Evolutionary conservation across 92 coral and sea anemone genomes (phyloP).

Genomic region (Umimayanthus kanabou): DNA sequence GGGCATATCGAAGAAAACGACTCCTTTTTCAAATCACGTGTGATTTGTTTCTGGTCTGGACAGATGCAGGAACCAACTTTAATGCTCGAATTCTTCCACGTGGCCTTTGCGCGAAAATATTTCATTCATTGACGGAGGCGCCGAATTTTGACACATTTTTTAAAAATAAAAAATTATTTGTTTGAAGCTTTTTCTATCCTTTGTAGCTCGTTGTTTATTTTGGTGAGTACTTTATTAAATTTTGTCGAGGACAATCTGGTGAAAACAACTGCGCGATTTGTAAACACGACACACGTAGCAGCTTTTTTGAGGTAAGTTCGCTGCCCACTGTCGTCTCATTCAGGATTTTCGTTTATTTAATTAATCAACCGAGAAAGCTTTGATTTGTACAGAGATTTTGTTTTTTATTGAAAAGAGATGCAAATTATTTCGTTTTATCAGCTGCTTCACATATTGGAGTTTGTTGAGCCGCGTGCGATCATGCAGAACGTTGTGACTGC

Average conservation of each 20-base stretch:
- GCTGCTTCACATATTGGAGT: slow-evolving; percentile 33
- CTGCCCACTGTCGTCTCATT: neutral
- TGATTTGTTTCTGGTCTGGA: slow-evolving; percentile 23
- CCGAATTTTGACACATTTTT: neutral
- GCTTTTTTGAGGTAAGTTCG: neutral
- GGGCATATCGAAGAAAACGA: neutral
- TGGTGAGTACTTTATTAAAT: neutral
- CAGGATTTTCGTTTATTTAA: slow-evolving; percentile 24
- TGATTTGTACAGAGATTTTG: slow-evolving; percentile 40
- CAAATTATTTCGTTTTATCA: slow-evolving; percentile 29
- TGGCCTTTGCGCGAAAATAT: slow-evolving; percentile 31
- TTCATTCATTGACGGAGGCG: slow-evolving; percentile 25
- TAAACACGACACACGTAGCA: slow-evolving; percentile 13
- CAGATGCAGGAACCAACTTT: slow-evolving; percentile 31
- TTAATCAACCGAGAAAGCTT: slow-evolving; percentile 28
- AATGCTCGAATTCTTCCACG: slow-evolving; percentile 32
- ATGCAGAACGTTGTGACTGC: slow-evolving; percentile 20
- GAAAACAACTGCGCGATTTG: slow-evolving; percentile 3
- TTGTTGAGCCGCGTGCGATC: slow-evolving; percentile 28
- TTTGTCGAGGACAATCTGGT: neutral
- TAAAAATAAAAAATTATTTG: too few species aligned
- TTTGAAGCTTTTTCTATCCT: too few species aligned
- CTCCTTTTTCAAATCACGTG: slow-evolving; percentile 23
- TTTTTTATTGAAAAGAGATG: slow-evolving; percentile 43
- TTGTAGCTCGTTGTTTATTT: neutral